phyloP scores from a whole-genome alignment of 2,797 vertebrate genomes.

The Lophotriccus pileatus region DNA sequence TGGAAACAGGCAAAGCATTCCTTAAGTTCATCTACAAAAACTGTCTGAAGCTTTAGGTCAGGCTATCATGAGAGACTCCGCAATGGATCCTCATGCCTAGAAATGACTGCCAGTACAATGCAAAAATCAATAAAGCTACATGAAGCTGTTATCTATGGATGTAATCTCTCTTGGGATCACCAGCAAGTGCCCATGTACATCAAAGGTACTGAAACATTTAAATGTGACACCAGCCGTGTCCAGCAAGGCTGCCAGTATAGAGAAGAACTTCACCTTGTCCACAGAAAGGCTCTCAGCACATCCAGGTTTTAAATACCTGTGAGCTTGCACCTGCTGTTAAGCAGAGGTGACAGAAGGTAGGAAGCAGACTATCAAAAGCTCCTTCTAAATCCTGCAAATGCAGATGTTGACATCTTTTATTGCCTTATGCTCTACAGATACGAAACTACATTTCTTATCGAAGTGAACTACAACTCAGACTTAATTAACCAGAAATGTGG shows the following conservation, averaged over 20 bases:
- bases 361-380: constrained; percentile 16
- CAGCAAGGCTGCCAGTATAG: not conserved
- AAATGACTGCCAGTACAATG: not conserved
- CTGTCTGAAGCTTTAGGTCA: not conserved
- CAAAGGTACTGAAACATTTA: not conserved
- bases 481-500: constrained; percentile 25
- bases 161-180: not conserved
- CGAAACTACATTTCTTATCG: constrained; percentile 11
- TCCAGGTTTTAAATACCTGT: not conserved
- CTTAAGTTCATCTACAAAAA: not conserved
- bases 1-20: not conserved
- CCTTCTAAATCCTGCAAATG: constrained; percentile 20
- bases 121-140: not conserved
- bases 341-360: not conserved
- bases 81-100: not conserved
- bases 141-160: not conserved
- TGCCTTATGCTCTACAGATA: constrained; percentile 17
- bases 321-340: not conserved
- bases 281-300: not conserved
- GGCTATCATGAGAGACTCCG: not conserved
- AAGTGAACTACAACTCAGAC: not conserved
- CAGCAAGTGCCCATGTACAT: not conserved
- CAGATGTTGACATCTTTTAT: constrained; percentile 11
- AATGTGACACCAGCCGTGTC: not conserved
- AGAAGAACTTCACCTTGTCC: not conserved